Base-by-base conservation (phyloP, 2,797 vertebrate genomes). In the Bryconaethiops microstoma region DNA sequence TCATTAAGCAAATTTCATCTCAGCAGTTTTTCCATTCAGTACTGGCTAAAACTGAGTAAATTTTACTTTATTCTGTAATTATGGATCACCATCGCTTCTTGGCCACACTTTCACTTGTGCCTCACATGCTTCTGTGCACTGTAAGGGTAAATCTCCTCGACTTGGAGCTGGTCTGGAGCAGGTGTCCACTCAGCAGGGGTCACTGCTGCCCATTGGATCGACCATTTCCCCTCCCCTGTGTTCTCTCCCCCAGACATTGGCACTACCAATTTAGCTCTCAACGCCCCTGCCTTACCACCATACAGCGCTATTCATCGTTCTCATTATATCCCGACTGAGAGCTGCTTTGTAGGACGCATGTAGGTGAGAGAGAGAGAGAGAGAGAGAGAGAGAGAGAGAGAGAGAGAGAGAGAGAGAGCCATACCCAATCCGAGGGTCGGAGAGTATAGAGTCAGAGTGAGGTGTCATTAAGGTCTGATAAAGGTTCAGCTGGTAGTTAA, bases 291-390 rank as follows among this genome's bases (percentile, higher is more conserved):
- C 77, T 76, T 85, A 88, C 80, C 84, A 86, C 89, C 88, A 86
- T 80, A 78, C 14, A 86, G 82, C 69, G 63, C 88, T 89, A 86
- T 88, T 92, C 86, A 90, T 91, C 82, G 86, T 83, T 89, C 85
- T 92, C 89, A 91, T 93, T 93, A 94, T 85, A 87, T 83, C 84
- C 84, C 40, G 10, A 77, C 79, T 64, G 83, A 90, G 88, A 85
- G 79, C 80, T 77, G 85, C 87, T 88, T 90, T 80, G 83, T 78
- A 78, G 82, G 77, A 80, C 71, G 77, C 73, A 60, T 50, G 67
- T 67, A 73, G 76, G 54, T 65, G 76, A 82, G 80, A 74, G 81
- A 59, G 45, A 29, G 23, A 29, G 40, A 50, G 74, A 63, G 25
- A 2, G 60, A 54, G 82, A 65, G 8, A 4, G 16, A 40, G 54